Conservation (phyloP, 35 echinoderm and acorn worm species). For the Chiridota heheva region DNA sequence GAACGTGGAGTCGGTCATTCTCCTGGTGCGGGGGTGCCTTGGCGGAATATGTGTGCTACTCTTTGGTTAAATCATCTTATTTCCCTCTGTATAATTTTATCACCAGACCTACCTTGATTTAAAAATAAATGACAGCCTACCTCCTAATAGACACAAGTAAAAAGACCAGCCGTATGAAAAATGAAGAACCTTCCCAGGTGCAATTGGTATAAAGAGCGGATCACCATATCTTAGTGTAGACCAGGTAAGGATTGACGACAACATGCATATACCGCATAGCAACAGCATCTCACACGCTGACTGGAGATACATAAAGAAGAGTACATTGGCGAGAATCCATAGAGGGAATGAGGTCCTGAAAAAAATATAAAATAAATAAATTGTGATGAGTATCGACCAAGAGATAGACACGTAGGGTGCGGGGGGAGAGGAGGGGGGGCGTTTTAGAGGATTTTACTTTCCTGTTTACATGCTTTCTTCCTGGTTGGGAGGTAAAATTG, state of each 20-base stretch:
- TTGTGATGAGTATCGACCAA: background rate
- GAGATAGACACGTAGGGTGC: background rate
- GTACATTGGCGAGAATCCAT: slow-evolving; percentile 49
- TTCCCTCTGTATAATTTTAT: no score
- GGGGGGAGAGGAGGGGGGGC: no score
- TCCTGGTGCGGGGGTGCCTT: no score
- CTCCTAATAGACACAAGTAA: slow-evolving; percentile 59
- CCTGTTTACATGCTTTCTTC: no score
- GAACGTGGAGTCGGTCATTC: no score
- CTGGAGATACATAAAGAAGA: slow-evolving; percentile 47
- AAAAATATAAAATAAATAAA: background rate
- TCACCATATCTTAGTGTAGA: slow-evolving; percentile 49
- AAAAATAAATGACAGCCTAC: slow-evolving; percentile 30
- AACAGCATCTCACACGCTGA: slow-evolving; percentile 13
- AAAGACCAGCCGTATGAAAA: slow-evolving; percentile 71
- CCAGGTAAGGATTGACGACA: slow-evolving; percentile 58
- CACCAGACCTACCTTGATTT: no score
- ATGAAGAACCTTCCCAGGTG: slow-evolving; percentile 9
- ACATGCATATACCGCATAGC: slow-evolving; percentile 48
- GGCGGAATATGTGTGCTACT: no score
- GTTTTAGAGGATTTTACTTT: no score
- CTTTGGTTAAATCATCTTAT: no score
- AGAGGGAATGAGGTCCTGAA: slow-evolving; percentile 62
- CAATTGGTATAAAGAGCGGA: slow-evolving; percentile 51
- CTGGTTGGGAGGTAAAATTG: no score